phyloP scores from a whole-genome alignment of 2,797 vertebrate species.

The Acridotheres tristis region DNA sequence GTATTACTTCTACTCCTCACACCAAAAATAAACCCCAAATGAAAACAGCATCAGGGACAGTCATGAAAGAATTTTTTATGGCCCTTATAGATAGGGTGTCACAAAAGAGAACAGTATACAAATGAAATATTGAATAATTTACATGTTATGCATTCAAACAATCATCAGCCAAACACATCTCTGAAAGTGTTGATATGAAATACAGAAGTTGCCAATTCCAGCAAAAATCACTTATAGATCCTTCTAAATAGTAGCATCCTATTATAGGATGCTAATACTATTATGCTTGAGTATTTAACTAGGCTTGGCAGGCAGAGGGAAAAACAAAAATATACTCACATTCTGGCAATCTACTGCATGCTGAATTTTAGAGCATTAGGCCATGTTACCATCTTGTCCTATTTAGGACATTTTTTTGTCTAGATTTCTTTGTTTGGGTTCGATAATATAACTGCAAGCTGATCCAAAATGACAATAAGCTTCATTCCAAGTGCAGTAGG shows the following conservation, averaged over 20 bases:
- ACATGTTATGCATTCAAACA: neutral
- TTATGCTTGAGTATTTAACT: neutral
- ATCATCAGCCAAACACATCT: neutral
- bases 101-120: neutral
- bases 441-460: neutral
- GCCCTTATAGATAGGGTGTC: neutral
- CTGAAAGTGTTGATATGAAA: neutral
- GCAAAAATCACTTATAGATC: neutral
- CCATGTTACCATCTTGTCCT: slow-evolving; percentile 44
- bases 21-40: neutral
- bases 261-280: neutral
- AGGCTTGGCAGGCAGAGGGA: slow-evolving; percentile 35
- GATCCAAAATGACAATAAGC: slow-evolving; percentile 3
- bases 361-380: slow-evolving; percentile 24
- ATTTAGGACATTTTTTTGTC: slow-evolving; percentile 65
- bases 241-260: neutral
- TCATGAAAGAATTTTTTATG: neutral
- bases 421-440: slow-evolving; percentile 41
- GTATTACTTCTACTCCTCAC: neutral
- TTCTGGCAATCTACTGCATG: neutral
- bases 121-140: neutral
- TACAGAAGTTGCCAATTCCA: neutral
- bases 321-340: slow-evolving; percentile 41
- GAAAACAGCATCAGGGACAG: neutral
- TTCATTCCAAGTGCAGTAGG: neutral